These are phyloP conservation scores for Diuraphis noxia DNA, from an alignment of 1,140 invertebrate genomes.

Conservation along the genomic window DNA sequence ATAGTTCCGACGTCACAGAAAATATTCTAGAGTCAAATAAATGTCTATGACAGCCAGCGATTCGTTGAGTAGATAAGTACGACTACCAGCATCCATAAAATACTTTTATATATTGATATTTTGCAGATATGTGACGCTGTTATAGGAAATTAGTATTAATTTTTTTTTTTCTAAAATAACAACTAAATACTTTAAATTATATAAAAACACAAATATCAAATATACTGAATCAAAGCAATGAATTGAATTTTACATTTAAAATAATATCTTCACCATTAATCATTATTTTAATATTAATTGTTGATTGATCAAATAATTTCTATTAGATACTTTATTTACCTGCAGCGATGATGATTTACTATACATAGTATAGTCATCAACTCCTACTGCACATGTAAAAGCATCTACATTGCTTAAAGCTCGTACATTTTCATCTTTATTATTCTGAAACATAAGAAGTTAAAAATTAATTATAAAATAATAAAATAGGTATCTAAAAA, in stretches of 20 bases:
- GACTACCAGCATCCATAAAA: too few relatives aligned
- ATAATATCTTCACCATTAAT: background rate
- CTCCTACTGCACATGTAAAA: constrained; percentile 84
- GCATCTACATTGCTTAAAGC: constrained; percentile 71
- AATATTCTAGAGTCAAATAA: too few relatives aligned
- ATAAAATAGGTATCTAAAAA: background rate
- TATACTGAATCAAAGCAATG: background rate
- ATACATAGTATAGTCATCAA: constrained; percentile 93
- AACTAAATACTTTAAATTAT: background rate
- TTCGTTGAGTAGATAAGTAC: too few relatives aligned
- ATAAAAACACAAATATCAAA: background rate
- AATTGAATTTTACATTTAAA: background rate
- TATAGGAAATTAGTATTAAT: too few relatives aligned
- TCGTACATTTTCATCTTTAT: constrained; percentile 63
- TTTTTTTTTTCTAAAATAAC: too few relatives aligned
- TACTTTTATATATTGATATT: too few relatives aligned
- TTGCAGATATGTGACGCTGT: too few relatives aligned
- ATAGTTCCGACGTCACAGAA: too few relatives aligned
- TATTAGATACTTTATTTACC: constrained; percentile 62
- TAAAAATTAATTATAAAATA: background rate
- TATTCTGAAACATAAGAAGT: constrained; percentile 67
- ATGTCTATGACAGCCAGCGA: too few relatives aligned
- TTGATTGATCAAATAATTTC: background rate
- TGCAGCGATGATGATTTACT: constrained; percentile 93
- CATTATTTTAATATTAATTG: background rate